Base-by-base conservation (phyloP, 2,888 invertebrate species). In the Marasmarcha lunaedactyla region DNA sequence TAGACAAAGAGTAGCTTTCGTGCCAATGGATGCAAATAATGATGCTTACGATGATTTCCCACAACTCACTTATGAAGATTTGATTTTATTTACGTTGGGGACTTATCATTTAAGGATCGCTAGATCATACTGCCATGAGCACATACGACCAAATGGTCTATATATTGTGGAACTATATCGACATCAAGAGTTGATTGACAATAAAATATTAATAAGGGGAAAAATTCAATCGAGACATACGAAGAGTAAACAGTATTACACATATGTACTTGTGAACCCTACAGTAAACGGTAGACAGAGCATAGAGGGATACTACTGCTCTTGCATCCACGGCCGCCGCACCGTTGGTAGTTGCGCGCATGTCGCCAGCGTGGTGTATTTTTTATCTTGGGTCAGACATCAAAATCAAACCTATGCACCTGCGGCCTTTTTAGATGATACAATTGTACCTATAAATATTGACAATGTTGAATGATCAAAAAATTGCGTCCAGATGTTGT, bases 141-240 rank as follows among this genome's bases (percentile, higher is more conserved):
- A 20, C 20, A 20, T 20, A 7, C 20, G 43, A 33, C 36, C 26
- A 33, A 40, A 39, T 34, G 42, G 42, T 38, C 6, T 44, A 14
- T 44, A 42, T 33, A 37, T 35, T 30, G 35, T 42, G 14, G 42
- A 44, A 42, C 14, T 44, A 15, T 44, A 44, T 25, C 42, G 42
- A 35, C 40, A 42, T 34, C 40, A 39, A 20, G 40, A 42, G 38
- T 35, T 42, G 11, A 34, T 42, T 40, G 34, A 42, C 11, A 42
- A 42, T 38, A 42, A 40, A 10, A 41, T 35, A 20, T 15, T 36
- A 15, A 36, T 36, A 11, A 11, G 37, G 30, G 30, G 42, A 4
- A 15, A 38, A 46, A 44, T 44, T 27, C 41, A 41, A 14, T 44
- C 38, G 12, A 33, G 42, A n/a, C n/a, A n/a, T n/a, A n/a, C n/a